Percentiles rank a stretch among this genome's conserved stretches.
Evolutionary conservation across 2,888 invertebrate genomes (phyloP).

Genomic region (Dasypolia templi): DNA sequence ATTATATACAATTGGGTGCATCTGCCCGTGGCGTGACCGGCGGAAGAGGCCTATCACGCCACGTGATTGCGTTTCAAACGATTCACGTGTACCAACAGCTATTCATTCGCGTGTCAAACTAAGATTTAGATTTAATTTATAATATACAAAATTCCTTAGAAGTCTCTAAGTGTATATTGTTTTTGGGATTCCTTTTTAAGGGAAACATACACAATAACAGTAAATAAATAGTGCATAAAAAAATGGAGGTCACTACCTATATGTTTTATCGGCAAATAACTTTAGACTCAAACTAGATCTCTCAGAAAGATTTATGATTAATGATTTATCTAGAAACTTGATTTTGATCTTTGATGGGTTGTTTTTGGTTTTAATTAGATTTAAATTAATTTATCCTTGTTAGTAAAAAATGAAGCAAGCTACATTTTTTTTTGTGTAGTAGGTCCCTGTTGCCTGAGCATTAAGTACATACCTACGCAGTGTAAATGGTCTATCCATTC

Average conservation of each 20-base stretch:
- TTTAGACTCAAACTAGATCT: not conserved
- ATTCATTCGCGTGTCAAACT: slow-evolving; percentile 32
- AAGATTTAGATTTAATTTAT: slow-evolving; percentile 20
- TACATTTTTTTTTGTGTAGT: not conserved
- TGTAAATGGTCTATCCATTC: not conserved
- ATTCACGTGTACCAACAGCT: slow-evolving; percentile 59
- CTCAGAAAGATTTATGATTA: not conserved
- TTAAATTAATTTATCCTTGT: not conserved
- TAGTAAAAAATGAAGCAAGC: not conserved
- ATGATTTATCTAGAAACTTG: slow-evolving; percentile 3
- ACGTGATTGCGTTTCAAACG: slow-evolving; percentile 58
- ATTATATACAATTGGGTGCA: slow-evolving; percentile 69
- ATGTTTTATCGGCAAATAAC: not conserved
- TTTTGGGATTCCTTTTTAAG: not conserved
- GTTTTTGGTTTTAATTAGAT: not conserved
- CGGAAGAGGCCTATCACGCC: slow-evolving; percentile 74
- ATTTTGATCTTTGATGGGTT: not conserved
- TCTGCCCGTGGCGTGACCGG: slow-evolving; percentile 64
- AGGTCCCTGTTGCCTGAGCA: not conserved
- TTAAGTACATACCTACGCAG: not conserved
- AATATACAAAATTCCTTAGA: not conserved
- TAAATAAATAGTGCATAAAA: not conserved
- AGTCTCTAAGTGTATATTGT: too few relatives aligned
- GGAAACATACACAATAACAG: not conserved
- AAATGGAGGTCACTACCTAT: not conserved